These are phyloP conservation scores for Ursus arctos DNA, from an alignment of 2,113 vertebrate species.

Conservation along the genomic window DNA sequence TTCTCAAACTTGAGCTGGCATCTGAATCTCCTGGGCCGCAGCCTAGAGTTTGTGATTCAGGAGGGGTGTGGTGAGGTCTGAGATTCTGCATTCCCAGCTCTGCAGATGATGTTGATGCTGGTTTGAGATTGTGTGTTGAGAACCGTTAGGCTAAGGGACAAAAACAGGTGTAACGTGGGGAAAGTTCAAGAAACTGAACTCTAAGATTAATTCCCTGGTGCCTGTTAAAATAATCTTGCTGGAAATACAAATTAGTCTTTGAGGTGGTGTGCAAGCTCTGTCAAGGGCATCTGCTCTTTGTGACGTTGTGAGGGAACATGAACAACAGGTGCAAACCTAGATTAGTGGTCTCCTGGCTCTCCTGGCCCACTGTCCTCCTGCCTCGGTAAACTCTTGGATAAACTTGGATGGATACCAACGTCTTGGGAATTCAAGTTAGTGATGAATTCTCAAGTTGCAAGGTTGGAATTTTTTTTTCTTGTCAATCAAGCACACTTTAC, in stretches of 20 bases:
- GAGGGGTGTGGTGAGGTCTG: background rate
- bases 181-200: background rate
- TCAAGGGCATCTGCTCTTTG: background rate
- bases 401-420: background rate
- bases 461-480: background rate
- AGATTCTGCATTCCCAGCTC: background rate
- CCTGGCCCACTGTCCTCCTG: background rate
- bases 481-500: background rate
- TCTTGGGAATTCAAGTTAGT: background rate
- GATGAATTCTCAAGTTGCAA: background rate
- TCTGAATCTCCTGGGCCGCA: background rate
- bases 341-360: background rate
- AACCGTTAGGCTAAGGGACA: background rate
- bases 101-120: background rate
- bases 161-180: background rate
- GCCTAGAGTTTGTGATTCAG: background rate
- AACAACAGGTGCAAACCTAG: background rate
- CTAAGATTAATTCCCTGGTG: background rate
- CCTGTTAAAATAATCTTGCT: constrained; percentile 14
- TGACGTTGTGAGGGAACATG: background rate
- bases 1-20: background rate
- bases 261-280: background rate
- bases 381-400: constrained; percentile 27
- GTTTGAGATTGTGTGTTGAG: background rate
- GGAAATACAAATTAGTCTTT: background rate